Evolutionary conservation across 2,888 invertebrate species (phyloP).

Genomic region (Lepas anatifera): DNA sequence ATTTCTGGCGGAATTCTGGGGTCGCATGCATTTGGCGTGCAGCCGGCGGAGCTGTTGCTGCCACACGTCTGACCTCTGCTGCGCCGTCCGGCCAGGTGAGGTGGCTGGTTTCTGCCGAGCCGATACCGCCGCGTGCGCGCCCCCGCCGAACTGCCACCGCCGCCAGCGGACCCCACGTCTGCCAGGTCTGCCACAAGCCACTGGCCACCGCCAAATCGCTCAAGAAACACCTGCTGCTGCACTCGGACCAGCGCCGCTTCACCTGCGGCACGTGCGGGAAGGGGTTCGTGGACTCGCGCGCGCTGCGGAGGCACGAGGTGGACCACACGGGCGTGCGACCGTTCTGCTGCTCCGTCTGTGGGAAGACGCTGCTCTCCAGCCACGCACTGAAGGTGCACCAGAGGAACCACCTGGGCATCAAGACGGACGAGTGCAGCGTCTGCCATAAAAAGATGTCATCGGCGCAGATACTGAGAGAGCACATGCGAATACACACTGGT

Average conservation of each 20-base stretch:
- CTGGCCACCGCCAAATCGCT: not conserved
- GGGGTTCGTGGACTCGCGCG: not conserved
- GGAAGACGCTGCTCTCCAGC: not conserved
- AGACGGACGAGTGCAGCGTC: not conserved
- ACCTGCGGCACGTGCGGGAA: not conserved
- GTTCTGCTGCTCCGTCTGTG: not conserved
- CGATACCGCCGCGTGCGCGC: not conserved
- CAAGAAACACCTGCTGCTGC: not conserved
- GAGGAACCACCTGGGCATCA: constrained; percentile 1
- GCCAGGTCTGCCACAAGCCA: not conserved
- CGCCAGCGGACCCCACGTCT: not conserved
- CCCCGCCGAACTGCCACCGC: not conserved
- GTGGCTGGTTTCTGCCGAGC: not conserved
- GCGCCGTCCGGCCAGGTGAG: not conserved
- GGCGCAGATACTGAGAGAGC: constrained; percentile 1
- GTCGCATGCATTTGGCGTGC: not conserved
- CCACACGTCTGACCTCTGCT: not conserved
- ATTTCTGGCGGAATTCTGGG: no score
- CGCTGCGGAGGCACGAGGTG: not conserved
- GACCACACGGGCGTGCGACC: constrained; percentile 6
- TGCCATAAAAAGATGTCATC: constrained; percentile 1
- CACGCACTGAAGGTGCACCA: not conserved
- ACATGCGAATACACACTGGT: not conserved
- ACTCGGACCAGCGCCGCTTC: not conserved
- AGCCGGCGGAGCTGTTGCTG: not conserved